Conservation (phyloP, 30 jellyfish, hydroid and myxozoan genomes). For the Nemopilema nomurai region DNA sequence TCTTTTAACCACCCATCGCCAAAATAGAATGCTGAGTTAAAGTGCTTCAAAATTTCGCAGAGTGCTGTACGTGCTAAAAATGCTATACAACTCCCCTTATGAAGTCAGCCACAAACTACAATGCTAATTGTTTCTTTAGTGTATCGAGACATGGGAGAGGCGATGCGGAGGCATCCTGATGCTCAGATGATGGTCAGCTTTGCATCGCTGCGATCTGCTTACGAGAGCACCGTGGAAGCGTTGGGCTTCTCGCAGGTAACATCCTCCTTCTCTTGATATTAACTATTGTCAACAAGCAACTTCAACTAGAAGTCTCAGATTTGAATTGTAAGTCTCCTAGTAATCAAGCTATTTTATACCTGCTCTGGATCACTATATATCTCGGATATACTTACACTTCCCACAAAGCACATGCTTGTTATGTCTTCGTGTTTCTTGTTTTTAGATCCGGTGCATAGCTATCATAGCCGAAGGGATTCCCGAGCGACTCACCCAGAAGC, state of each 20-base stretch:
- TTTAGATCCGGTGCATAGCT: constrained; percentile 87
- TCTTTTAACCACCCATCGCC: no score
- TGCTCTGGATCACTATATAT: no score
- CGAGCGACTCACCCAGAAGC: constrained; percentile 85
- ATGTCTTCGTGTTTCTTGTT: background rate
- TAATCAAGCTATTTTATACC: no score
- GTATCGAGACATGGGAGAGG: constrained; percentile 81
- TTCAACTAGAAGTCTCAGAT: no score
- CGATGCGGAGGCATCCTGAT: constrained; percentile 83
- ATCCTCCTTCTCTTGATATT: background rate
- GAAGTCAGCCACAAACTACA: no score
- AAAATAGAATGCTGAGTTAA: no score
- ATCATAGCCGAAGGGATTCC: constrained; percentile 99
- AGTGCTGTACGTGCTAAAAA: no score
- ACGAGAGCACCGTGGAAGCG: constrained; percentile 95
- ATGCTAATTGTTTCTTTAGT: constrained; percentile 66
- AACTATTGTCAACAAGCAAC: background rate
- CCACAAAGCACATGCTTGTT: constrained; percentile 67
- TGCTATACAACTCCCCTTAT: no score
- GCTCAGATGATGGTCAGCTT: constrained; percentile 90
- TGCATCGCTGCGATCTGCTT: constrained; percentile 98
- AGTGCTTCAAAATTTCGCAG: no score
- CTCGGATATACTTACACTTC: no score
- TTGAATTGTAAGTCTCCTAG: no score
- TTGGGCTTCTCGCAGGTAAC: constrained; percentile 85